These are phyloP conservation scores for Prunella himalayana DNA, from an alignment of 2,113 vertebrate genomes.

Conservation along the genomic window DNA sequence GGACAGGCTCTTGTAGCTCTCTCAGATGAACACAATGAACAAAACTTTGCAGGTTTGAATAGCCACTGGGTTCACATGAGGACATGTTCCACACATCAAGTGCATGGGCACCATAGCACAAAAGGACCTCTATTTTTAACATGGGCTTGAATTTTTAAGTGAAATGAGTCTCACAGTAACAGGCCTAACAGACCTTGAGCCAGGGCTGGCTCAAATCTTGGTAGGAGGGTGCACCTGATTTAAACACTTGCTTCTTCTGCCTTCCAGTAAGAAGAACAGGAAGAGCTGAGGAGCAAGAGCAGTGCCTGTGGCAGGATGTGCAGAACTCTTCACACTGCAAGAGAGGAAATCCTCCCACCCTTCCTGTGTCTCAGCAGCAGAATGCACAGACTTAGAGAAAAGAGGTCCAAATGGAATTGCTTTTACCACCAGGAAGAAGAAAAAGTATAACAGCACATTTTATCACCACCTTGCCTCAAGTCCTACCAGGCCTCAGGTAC, in stretches of 20 bases:
- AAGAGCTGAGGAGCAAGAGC: neutral
- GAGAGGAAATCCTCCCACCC: neutral
- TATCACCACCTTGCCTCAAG: neutral
- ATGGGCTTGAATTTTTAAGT: neutral
- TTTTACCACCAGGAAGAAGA: neutral
- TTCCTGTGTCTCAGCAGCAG: neutral
- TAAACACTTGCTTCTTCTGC: neutral
- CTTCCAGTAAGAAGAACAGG: neutral
- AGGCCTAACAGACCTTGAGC: neutral
- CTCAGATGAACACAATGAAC: neutral
- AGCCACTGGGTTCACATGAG: neutral
- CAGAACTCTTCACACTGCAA: neutral
- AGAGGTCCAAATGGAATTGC: neutral
- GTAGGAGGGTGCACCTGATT: neutral
- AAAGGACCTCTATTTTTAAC: neutral
- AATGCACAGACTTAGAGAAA: neutral
- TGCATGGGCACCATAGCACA: neutral
- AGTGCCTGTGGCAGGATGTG: neutral
- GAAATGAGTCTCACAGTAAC: neutral
- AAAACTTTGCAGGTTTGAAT: conserved; percentile 22
- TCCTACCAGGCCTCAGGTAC: neutral
- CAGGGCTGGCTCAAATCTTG: neutral
- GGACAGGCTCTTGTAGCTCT: neutral
- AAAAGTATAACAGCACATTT: neutral
- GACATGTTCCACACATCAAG: neutral